These are phyloP conservation scores for Biston stratarius DNA, from an alignment of 2,888 invertebrate genomes.

Conservation along the genomic window DNA sequence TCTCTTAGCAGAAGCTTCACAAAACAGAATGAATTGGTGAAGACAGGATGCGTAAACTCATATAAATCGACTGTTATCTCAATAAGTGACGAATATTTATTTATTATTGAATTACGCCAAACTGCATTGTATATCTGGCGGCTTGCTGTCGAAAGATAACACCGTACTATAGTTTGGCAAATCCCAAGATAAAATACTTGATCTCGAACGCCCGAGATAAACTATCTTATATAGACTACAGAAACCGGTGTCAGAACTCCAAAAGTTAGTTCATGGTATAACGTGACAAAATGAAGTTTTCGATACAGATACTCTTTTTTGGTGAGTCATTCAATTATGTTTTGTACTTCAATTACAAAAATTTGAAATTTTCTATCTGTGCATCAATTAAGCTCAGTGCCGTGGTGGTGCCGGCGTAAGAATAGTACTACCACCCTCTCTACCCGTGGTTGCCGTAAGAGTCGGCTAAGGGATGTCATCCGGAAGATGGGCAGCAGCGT, in stretches of 20 bases:
- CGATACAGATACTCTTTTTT: conserved; percentile 45
- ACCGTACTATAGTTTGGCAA: conserved; percentile 41
- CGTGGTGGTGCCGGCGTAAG: too few relatives aligned
- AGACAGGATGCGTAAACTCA: too few relatives aligned
- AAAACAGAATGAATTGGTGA: too few relatives aligned
- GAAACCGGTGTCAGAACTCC: conserved; percentile 25
- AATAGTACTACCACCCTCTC: too few relatives aligned
- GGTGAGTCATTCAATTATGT: conserved; percentile 48
- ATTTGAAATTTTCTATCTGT: too few relatives aligned
- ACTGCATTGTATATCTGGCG: conserved; percentile 11
- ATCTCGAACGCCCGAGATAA: conserved; percentile 60
- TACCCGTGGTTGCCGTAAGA: too few relatives aligned
- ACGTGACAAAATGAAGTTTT: conserved; percentile 51
- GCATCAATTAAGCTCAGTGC: too few relatives aligned
- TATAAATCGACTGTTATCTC: too few relatives aligned
- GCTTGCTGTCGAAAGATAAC: conserved; percentile 39
- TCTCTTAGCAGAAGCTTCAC: too few relatives aligned
- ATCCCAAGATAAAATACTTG: conserved; percentile 57
- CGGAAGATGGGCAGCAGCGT: too few relatives aligned
- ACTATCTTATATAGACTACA: conserved; percentile 46
- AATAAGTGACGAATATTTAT: not conserved
- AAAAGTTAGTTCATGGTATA: conserved; percentile 49
- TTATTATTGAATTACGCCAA: conserved; percentile 1
- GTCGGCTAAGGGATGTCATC: too few relatives aligned
- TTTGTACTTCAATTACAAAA: not conserved